phyloP scores from a whole-genome alignment of 1,140 invertebrate species.

The Mylabris phalerata region DNA sequence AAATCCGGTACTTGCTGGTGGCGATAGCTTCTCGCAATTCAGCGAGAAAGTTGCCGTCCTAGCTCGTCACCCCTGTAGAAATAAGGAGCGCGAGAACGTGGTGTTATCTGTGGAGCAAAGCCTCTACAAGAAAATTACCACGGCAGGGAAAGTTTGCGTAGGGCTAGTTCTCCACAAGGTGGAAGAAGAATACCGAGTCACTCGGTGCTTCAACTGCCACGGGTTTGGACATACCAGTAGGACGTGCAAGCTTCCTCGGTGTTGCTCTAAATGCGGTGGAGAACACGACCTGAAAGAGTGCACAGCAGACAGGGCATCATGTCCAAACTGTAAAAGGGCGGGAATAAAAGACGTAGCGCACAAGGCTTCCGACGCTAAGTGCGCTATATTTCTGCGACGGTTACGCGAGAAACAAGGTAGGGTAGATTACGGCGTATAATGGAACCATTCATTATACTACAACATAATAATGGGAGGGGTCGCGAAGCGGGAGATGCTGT shows the following conservation, averaged over 20 bases:
- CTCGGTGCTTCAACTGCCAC: constrained; percentile 3
- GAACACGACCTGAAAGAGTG: neutral
- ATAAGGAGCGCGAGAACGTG: neutral
- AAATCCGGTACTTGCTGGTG: no score
- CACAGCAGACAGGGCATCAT: neutral
- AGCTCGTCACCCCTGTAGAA: neutral
- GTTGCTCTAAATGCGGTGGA: constrained; percentile 1
- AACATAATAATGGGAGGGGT: constrained; percentile 3
- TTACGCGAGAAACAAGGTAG: neutral
- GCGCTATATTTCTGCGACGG: neutral
- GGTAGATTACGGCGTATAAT: neutral
- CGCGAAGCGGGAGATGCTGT: neutral
- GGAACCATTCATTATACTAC: neutral
- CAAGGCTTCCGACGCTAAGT: neutral
- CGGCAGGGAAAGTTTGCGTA: neutral
- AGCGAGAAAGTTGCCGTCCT: neutral
- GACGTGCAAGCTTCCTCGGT: neutral
- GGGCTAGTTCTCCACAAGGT: neutral
- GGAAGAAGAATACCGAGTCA: neutral
- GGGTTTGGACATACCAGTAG: neutral
- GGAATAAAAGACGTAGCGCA: neutral
- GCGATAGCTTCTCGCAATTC: no score
- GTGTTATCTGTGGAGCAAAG: neutral
- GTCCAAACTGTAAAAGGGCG: neutral
- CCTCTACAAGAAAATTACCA: neutral